Evolutionary conservation across 2,888 invertebrate genomes (phyloP).

Genomic region (Synanthedon myopaeformis): DNA sequence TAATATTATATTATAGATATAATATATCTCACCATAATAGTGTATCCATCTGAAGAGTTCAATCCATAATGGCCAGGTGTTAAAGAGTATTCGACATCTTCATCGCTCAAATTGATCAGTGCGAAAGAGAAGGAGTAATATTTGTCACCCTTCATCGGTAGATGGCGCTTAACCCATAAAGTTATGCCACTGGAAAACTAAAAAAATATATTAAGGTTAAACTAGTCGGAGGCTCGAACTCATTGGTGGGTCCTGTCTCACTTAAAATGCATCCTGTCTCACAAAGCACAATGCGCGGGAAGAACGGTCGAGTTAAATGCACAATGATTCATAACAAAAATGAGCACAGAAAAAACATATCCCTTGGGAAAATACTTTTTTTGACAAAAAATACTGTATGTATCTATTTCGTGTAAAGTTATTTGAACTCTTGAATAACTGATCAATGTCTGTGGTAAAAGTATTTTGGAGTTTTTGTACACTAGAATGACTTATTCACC

Average conservation of each 20-base stretch:
- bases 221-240: too few species aligned
- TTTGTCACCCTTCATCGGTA: conserved; percentile 53
- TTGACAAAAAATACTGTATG: too few species aligned
- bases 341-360: too few species aligned
- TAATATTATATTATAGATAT: background rate
- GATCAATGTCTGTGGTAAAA: too few species aligned
- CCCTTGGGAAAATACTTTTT: too few species aligned
- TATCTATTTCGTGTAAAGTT: too few species aligned
- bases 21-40: conserved; percentile 33
- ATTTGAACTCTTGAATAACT: too few species aligned
- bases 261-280: too few species aligned
- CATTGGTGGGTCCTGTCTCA: too few species aligned
- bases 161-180: conserved; percentile 69
- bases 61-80: conserved; percentile 27
- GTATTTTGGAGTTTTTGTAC: too few species aligned
- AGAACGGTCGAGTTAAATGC: background rate
- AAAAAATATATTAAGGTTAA: background rate
- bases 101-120: conserved; percentile 44
- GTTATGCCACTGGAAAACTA: conserved; percentile 36
- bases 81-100: conserved; percentile 17
- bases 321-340: background rate
- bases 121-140: conserved; percentile 67
- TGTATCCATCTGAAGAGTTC: conserved; percentile 35
- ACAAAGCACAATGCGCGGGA: too few species aligned
- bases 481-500: too few species aligned